Evolutionary conservation across 2,113 vertebrate genomes (phyloP).

Genomic region (Corydoras sp.): DNA sequence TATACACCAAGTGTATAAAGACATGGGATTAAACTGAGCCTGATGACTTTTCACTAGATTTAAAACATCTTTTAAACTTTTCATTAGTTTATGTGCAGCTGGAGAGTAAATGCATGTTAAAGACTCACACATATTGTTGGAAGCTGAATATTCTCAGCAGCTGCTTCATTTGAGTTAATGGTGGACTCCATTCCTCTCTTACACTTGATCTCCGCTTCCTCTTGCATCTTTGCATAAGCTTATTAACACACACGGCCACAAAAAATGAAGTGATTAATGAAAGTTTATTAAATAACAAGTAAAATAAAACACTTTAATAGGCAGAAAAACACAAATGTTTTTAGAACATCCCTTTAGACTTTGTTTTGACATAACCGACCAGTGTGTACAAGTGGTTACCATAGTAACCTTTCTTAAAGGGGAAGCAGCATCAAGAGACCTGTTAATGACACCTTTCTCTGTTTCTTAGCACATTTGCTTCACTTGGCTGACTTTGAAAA

Average conservation of each 20-base stretch:
- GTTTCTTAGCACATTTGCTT: slow-evolving; percentile 13
- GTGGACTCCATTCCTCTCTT: slow-evolving; percentile 42
- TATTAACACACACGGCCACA: not conserved
- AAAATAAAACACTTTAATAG: no score
- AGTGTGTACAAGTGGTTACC: slow-evolving; percentile 50
- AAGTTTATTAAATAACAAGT: no score
- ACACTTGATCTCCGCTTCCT: slow-evolving; percentile 33
- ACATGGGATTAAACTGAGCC: no score
- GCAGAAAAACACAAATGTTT: not conserved
- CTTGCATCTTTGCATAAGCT: slow-evolving; percentile 24
- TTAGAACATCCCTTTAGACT: not conserved
- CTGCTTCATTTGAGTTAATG: slow-evolving; percentile 53
- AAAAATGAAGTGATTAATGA: no score
- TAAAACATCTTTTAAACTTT: no score
- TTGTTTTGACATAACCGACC: slow-evolving; percentile 9
- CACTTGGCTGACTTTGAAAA: not conserved
- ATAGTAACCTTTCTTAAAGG: slow-evolving; percentile 47
- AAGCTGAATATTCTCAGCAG: slow-evolving; percentile 66
- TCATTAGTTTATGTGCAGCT: no score
- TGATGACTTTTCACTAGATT: no score
- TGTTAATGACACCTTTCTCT: slow-evolving; percentile 9
- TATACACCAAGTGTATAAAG: no score
- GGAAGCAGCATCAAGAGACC: not conserved
- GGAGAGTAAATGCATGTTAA: not conserved
- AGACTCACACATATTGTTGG: not conserved